Conservation (phyloP, 2,113 vertebrate species). For the Empidonax alnorum region DNA sequence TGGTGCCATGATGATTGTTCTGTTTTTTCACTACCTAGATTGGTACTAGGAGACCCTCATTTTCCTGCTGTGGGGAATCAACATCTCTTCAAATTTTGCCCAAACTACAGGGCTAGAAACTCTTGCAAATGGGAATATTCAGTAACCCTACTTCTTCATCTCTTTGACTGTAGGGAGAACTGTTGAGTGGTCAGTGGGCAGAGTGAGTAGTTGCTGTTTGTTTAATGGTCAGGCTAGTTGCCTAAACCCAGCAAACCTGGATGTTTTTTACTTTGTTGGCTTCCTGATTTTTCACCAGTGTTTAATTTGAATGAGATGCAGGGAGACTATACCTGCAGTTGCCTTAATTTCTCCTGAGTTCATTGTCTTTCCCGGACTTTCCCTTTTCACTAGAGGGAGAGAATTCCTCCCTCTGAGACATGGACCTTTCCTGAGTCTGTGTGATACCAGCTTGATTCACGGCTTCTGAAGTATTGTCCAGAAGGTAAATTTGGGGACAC, state of each 20-base stretch:
- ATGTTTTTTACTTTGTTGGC: not conserved
- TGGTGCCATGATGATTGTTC: not conserved
- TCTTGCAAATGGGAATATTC: not conserved
- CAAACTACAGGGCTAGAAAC: not conserved
- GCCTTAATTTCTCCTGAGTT: not conserved
- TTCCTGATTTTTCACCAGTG: not conserved
- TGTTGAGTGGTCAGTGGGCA: not conserved
- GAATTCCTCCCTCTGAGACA: not conserved
- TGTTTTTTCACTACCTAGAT: not conserved
- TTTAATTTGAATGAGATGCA: not conserved
- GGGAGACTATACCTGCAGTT: not conserved
- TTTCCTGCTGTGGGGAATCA: not conserved
- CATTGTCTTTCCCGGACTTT: not conserved
- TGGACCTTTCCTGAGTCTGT: not conserved
- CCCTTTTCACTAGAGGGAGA: not conserved
- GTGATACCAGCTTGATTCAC: not conserved
- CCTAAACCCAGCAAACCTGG: not conserved
- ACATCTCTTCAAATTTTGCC: not conserved
- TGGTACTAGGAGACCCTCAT: not conserved
- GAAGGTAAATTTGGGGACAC: rapidly evolving
- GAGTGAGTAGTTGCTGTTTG: not conserved
- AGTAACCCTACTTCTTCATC: not conserved
- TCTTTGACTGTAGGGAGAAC: not conserved
- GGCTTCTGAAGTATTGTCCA: not conserved
- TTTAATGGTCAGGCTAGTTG: not conserved